A percentile compares a stretch with the other conserved stretches of the same genome.
These are phyloP conservation scores for Xanthia icteritia DNA, from an alignment of 2,888 invertebrate genomes.

Conservation along the genomic window DNA sequence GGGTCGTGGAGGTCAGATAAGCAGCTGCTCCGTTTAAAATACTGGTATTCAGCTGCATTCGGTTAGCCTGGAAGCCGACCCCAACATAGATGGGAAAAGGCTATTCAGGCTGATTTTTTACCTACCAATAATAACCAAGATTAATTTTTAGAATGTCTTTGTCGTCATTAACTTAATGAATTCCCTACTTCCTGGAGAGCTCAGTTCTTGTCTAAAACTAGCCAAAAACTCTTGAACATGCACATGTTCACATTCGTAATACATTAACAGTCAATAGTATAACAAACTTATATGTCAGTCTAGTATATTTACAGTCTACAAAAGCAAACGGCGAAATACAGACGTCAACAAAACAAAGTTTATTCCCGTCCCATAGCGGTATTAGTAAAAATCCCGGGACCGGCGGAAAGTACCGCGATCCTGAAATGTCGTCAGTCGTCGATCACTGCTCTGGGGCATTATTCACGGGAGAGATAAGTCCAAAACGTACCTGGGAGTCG, in stretches of 20 bases:
- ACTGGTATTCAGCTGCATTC: no score
- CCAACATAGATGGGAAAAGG: no score
- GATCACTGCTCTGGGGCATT: conserved; percentile 81
- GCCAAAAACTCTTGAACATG: neutral
- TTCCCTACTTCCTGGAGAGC: no score
- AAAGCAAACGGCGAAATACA: conserved; percentile 27
- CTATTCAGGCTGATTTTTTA: no score
- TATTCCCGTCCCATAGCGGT: conserved; percentile 57
- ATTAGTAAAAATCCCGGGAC: conserved; percentile 68
- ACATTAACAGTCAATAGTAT: no score
- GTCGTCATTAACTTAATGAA: neutral
- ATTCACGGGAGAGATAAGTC: conserved; percentile 82
- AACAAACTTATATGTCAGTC: neutral
- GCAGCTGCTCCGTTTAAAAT: no score
- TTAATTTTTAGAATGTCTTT: neutral
- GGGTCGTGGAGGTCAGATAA: no score
- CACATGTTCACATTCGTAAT: no score
- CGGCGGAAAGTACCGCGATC: conserved; percentile 65
- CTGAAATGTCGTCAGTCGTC: conserved; percentile 83
- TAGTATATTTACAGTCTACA: neutral
- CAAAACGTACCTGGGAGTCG: conserved; percentile 73
- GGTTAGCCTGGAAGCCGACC: no score
- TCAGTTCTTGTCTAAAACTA: neutral
- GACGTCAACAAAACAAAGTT: conserved; percentile 60
- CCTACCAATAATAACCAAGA: neutral